phyloP scores from a whole-genome alignment of 2,797 vertebrate genomes.

The Acipenser transmontanus region DNA sequence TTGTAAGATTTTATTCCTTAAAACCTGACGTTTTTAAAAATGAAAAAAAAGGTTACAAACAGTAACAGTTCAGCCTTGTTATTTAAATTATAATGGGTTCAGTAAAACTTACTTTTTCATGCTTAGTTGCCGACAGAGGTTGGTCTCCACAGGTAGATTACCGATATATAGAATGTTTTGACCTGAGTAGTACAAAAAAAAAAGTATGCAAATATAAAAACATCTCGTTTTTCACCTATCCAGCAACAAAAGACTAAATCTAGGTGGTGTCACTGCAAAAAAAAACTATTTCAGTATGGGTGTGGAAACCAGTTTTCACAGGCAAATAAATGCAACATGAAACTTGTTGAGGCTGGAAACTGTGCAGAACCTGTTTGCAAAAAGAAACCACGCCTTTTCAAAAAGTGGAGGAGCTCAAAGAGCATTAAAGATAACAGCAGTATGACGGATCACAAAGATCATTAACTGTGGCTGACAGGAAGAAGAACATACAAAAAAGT shows the following conservation, averaged over 20 bases:
- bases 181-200: constrained; percentile 25
- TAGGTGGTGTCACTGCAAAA: constrained; percentile 52
- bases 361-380: constrained; percentile 61
- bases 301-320: constrained; percentile 79
- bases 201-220: constrained; percentile 23
- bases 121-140: constrained; percentile 30
- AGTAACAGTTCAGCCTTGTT: neutral
- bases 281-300: constrained; percentile 53
- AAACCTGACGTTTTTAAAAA: no score
- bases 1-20: no score
- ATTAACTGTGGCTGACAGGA: no score
- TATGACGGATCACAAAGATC: no score
- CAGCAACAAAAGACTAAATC: neutral
- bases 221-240: neutral
- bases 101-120: constrained; percentile 50
- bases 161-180: constrained; percentile 25
- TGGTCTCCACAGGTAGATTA: constrained; percentile 31
- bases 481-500: no score
- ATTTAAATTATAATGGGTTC: neutral
- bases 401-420: neutral
- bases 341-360: constrained; percentile 50
- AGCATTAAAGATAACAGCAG: neutral
- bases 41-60: no score
- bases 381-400: constrained; percentile 48
- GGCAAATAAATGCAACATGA: constrained; percentile 53